phyloP scores from a whole-genome alignment of 2,888 invertebrate genomes.

The Drosophila monieri region DNA sequence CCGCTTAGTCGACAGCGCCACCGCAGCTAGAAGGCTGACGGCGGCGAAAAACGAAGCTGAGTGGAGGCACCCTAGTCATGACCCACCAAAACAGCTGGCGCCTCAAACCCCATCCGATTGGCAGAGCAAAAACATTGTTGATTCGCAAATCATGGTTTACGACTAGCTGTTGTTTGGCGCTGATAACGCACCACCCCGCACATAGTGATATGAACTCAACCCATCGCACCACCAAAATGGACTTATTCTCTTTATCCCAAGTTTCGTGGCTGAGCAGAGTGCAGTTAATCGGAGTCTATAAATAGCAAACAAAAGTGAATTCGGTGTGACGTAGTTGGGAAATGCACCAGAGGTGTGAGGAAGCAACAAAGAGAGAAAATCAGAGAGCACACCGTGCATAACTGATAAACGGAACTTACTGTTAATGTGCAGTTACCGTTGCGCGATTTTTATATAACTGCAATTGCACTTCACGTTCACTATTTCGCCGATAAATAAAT shows the following conservation, averaged over 20 bases:
- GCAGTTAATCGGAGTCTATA: constrained; percentile 59
- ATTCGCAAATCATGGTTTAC: constrained; percentile 25
- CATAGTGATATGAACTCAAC: constrained; percentile 2
- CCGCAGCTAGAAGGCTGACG: constrained; percentile 16
- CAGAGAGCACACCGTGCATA: constrained; percentile 4
- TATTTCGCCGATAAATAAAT: constrained; percentile 1
- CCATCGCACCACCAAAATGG: constrained; percentile 6
- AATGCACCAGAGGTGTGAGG: constrained; percentile 33
- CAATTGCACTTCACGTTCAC: constrained; percentile 31
- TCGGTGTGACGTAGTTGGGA: constrained; percentile 25
- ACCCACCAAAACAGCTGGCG: constrained; percentile 27
- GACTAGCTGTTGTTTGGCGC: constrained; percentile 33
- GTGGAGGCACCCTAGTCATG: neutral
- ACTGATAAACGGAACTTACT: constrained; percentile 59
- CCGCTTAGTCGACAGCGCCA: constrained; percentile 54
- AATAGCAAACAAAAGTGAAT: constrained; percentile 63
- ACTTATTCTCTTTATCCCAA: neutral
- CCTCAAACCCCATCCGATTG: constrained; percentile 7
- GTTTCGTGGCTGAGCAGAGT: constrained; percentile 18
- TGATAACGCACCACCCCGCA: constrained; percentile 23
- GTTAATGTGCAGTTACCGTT: constrained; percentile 63
- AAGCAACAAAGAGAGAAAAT: constrained; percentile 4
- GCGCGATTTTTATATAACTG: constrained; percentile 61
- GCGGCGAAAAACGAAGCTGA: neutral
- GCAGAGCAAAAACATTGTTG: constrained; percentile 15